These are phyloP conservation scores for Dolichotis patagonum DNA, from an alignment of 2,113 vertebrate genomes.

Conservation along the genomic window DNA sequence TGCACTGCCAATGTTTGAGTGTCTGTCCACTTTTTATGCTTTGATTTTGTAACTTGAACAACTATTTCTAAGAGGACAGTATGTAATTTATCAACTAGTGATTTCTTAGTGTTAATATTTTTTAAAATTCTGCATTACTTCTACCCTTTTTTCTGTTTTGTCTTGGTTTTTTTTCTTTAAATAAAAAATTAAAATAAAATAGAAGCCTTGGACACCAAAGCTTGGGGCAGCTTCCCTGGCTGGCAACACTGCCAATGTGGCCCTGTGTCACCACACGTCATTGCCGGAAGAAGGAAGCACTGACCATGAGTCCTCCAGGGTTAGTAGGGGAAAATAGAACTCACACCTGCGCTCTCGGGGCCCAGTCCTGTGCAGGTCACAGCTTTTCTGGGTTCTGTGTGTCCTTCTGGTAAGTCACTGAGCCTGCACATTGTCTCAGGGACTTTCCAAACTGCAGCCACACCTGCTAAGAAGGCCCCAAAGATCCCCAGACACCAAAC, in stretches of 20 bases:
- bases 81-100: no score
- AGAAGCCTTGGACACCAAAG: neutral
- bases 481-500: neutral
- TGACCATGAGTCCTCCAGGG: neutral
- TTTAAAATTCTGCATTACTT: no score
- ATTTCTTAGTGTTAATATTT: no score
- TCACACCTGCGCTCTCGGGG: neutral
- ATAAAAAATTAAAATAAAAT: neutral
- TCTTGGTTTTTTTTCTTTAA: no score
- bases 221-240: neutral
- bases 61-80: no score
- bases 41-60: no score
- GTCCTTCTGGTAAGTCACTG: neutral
- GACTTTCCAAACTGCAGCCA: neutral
- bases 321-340: neutral
- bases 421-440: neutral
- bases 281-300: neutral
- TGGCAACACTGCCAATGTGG: neutral
- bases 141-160: no score
- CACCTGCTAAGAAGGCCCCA: neutral
- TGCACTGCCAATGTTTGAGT: no score
- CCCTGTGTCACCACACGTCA: neutral
- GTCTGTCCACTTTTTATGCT: no score
- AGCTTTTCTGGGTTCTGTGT: neutral
- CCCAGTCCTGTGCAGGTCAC: fast-evolving